These are phyloP conservation scores for Heteromormyrus szaboi DNA, from an alignment of 2,797 vertebrate species.

Conservation along the genomic window DNA sequence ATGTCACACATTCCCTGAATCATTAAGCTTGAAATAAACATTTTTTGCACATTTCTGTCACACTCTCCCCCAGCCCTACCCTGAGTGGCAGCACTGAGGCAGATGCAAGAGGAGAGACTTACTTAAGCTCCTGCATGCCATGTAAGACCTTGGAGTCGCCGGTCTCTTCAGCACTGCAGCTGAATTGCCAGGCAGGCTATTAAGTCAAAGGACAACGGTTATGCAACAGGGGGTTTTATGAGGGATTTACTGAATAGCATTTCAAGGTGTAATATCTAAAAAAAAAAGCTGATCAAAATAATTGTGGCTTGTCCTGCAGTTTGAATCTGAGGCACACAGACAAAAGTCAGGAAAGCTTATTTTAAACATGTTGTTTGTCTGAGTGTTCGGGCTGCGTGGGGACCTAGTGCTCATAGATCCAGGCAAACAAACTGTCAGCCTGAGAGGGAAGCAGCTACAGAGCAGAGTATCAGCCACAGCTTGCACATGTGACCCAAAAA, in stretches of 20 bases:
- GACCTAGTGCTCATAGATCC: background rate
- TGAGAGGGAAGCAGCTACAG: background rate
- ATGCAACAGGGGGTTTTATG: background rate
- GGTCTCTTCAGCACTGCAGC: background rate
- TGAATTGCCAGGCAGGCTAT: background rate
- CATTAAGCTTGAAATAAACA: background rate
- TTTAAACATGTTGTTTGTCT: background rate
- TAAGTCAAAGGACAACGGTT: background rate
- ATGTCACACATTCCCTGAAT: background rate
- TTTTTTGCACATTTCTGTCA: conserved; percentile 8
- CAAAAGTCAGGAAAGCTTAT: background rate
- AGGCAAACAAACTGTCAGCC: background rate
- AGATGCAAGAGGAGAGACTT: background rate
- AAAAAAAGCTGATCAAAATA: background rate
- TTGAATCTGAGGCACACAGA: background rate
- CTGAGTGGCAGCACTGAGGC: background rate
- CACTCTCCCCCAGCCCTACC: background rate
- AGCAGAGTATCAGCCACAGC: background rate
- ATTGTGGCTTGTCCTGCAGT: background rate
- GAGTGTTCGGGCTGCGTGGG: background rate
- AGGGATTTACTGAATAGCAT: background rate
- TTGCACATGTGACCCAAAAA: conserved; percentile 11
- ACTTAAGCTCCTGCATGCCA: background rate
- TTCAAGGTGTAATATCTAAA: background rate
- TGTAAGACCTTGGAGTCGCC: background rate